These are phyloP conservation scores for Melanocharis versteri DNA, from an alignment of 2,113 vertebrate genomes.

Conservation along the genomic window DNA sequence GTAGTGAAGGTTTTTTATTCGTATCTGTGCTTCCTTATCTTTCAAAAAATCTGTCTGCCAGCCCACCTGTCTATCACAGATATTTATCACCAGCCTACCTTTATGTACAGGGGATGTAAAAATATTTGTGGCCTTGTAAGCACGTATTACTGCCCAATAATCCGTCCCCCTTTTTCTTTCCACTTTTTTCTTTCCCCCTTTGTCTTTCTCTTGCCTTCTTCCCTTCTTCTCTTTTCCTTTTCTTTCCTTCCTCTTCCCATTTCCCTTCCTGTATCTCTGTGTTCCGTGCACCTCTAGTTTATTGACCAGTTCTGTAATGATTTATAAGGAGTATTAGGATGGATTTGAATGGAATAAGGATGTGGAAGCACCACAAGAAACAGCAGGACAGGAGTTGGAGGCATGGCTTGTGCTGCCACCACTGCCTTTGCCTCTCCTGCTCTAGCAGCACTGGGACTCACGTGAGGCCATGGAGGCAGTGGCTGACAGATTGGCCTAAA, in stretches of 20 bases:
- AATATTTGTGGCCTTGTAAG: not conserved
- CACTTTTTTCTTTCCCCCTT: not conserved
- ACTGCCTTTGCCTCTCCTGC: not conserved
- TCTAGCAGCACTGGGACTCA: not conserved
- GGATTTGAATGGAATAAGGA: not conserved
- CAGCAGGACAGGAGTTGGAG: not conserved
- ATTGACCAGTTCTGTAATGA: not conserved
- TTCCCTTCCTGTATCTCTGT: not conserved
- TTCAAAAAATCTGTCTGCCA: not conserved
- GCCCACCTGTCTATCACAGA: not conserved
- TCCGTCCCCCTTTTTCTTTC: not conserved
- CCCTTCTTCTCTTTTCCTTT: not conserved
- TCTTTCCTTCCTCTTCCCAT: not conserved
- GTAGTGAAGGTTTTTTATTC: not conserved
- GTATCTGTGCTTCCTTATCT: not conserved
- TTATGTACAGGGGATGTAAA: not conserved
- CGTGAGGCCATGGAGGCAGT: not conserved
- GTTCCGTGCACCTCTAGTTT: not conserved
- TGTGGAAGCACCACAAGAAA: not conserved
- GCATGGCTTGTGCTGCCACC: accelerated
- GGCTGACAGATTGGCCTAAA: not conserved
- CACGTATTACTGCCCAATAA: not conserved
- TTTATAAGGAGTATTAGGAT: not conserved
- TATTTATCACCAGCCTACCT: not conserved
- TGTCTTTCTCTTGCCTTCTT: not conserved